phyloP scores from a whole-genome alignment of 2,113 vertebrate species.

The Dermatemys mawii region DNA sequence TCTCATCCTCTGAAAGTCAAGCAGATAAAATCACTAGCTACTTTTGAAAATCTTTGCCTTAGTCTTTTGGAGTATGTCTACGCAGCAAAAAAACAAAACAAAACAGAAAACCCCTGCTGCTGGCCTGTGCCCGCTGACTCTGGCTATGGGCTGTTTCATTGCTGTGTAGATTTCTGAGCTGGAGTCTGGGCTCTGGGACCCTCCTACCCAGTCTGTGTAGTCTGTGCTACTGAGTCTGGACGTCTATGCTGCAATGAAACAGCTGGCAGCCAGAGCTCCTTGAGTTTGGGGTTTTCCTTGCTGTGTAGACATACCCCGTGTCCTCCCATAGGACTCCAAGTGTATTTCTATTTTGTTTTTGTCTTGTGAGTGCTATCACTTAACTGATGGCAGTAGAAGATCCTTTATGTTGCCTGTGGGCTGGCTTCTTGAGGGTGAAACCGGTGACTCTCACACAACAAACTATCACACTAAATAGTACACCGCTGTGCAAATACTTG shows the following conservation, averaged over 20 bases:
- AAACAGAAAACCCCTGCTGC: too few species aligned
- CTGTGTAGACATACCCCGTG: not conserved
- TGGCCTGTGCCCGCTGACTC: not conserved
- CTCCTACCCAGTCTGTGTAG: too few species aligned
- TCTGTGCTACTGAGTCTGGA: not conserved
- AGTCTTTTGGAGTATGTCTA: not conserved
- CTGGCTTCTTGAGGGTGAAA: not conserved
- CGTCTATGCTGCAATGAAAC: not conserved
- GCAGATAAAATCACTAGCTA: not conserved
- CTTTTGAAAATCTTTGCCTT: not conserved
- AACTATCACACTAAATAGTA: not conserved
- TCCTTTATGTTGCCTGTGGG: not conserved
- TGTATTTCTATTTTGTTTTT: too few species aligned
- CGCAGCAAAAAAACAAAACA: not conserved
- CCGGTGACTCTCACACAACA: not conserved
- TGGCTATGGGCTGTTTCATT: not conserved
- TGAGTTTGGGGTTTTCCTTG: not conserved
- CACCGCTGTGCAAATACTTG: not conserved
- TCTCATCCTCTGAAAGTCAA: not conserved
- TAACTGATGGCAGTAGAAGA: not conserved
- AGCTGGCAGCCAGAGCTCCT: not conserved
- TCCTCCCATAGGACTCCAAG: too few species aligned
- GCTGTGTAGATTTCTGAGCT: not conserved
- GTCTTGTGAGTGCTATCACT: not conserved
- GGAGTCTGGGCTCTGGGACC: not conserved